These are phyloP conservation scores for Tineola bisselliella DNA, from an alignment of 2,888 invertebrate genomes.

Conservation along the genomic window DNA sequence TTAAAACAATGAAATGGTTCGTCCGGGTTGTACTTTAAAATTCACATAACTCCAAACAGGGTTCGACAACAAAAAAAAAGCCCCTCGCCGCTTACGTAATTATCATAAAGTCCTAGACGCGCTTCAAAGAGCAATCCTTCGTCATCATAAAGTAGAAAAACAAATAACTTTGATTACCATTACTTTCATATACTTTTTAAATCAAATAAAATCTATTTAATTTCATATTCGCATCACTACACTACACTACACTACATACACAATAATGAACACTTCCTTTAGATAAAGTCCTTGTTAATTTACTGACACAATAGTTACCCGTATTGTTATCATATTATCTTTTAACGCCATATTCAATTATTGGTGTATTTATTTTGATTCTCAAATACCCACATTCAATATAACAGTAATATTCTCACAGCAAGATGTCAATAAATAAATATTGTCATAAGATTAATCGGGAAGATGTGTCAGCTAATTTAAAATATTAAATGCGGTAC, in stretches of 20 bases:
- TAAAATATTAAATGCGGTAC: no score
- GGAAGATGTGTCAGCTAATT: no score
- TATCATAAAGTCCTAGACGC: not conserved
- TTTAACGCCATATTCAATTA: not conserved
- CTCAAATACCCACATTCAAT: not conserved
- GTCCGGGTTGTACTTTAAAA: not conserved
- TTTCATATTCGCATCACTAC: no score
- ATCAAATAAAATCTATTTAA: no score
- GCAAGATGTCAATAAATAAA: not conserved
- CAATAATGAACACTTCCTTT: no score
- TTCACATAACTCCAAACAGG: not conserved
- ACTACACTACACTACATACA: no score
- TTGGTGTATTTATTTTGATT: not conserved
- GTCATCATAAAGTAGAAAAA: not conserved
- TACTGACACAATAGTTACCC: not conserved
- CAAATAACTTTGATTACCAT: no score
- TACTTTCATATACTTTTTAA: no score
- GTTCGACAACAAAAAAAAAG: not conserved
- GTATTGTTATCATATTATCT: not conserved
- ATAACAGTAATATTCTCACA: no score
- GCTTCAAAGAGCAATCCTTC: not conserved
- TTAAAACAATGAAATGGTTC: conserved; percentile 10
- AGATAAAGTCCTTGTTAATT: not conserved
- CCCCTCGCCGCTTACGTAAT: not conserved
- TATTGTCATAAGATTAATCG: no score